phyloP scores from a whole-genome alignment of 2,888 invertebrate species.

The Arenicola marina region DNA sequence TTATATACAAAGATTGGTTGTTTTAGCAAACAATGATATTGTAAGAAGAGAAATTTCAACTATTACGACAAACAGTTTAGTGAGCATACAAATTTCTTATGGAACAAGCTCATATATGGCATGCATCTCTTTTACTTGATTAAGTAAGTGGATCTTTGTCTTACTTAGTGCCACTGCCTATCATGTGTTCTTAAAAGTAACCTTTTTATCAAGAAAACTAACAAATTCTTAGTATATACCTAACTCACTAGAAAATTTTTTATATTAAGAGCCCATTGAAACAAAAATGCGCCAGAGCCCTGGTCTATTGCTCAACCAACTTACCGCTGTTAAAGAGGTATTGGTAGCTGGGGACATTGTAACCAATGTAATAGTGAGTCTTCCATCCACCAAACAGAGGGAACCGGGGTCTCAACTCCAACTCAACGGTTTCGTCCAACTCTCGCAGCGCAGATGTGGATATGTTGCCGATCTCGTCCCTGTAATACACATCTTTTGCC shows the following conservation, averaged over 20 bases:
- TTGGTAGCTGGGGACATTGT: slow-evolving; percentile 96
- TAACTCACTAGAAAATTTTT: background rate
- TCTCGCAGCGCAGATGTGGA: slow-evolving; percentile 92
- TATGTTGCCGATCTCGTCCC: slow-evolving; percentile 97
- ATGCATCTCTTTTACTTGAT: too few species aligned
- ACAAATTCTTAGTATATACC: background rate
- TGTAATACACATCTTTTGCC: slow-evolving; percentile 94
- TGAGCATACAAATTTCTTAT: too few species aligned
- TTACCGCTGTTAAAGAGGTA: slow-evolving; percentile 29
- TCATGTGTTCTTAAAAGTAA: too few species aligned
- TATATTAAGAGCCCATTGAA: background rate
- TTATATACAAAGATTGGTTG: too few species aligned
- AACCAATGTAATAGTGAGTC: slow-evolving; percentile 94
- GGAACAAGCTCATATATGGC: too few species aligned
- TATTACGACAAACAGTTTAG: too few species aligned
- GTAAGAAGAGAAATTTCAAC: too few species aligned
- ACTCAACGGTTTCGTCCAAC: slow-evolving; percentile 88
- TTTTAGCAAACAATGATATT: too few species aligned
- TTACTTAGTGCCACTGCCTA: too few species aligned
- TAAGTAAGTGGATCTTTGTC: too few species aligned
- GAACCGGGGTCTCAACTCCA: slow-evolving; percentile 94
- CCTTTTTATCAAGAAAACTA: background rate
- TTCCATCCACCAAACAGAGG: slow-evolving; percentile 99
- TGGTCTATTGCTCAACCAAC: background rate
- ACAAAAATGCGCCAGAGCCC: background rate